Base-by-base conservation (phyloP, 2,113 vertebrate genomes). In the Ascaphus truei region DNA sequence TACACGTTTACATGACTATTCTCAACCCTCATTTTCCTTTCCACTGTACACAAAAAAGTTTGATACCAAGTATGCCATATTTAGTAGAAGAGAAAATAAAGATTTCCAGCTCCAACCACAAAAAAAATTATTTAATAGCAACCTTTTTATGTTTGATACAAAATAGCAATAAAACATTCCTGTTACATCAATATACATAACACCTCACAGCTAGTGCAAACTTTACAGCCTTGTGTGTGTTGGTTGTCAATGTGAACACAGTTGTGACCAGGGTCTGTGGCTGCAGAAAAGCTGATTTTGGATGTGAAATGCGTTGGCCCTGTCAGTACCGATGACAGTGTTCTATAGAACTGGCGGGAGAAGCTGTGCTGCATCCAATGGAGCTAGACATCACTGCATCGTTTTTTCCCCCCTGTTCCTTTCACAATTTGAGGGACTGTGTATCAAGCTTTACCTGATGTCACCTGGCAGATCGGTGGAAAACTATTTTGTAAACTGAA, bases 21-120 rank as follows among this genome's bases (percentile, higher is more conserved):
- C 31, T 43, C 37, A 3, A 5, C 11, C 20, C 25, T 27, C 56
- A 23, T 22, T 56, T 47, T 56, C 25, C 31, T 29, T 36, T 31
- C 47, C 52, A 34, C 36, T 47, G 64, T 62, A 72, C 58, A 72
- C 69, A 72, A 39, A 64, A 43, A 65, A 64, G 59, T 62, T 58
- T 48, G 60, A 72, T 64, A 57, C 63, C n/a, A 31, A 53, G 65
- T 64, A 64, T 64, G 63, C 63, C 69, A 72, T 64, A 72, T 72
- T 53, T 58, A 61, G 58, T 72, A 72, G 65, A 72, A 65, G 63
- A 65, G 58, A 64, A 72, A 53, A 13, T 33, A 26, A 52, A 18
- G 47, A 57, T 37, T 36, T 48, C 48, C 56, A 34, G 26, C 59
- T 57, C 63, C 64, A 75, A 77, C 60, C 73, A 62, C 73, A 73